Evolutionary conservation across 2,113 vertebrate species (phyloP).

Genomic region (Calypte anna): DNA sequence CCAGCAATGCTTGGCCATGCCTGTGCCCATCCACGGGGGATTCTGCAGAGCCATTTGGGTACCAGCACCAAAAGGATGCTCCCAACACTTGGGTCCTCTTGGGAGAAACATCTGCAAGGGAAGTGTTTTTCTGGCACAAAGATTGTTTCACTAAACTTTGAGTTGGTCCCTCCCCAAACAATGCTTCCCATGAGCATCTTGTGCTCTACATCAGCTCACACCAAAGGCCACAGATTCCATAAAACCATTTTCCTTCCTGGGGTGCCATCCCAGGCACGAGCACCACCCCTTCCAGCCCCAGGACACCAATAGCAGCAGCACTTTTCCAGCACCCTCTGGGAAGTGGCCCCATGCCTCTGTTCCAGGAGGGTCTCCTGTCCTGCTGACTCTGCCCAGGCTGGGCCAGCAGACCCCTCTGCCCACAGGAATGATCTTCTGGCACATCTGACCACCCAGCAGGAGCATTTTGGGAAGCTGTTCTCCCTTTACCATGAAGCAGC

Average conservation of each 20-base stretch:
- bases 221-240: not conserved
- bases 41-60: not conserved
- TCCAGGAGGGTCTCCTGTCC: not conserved
- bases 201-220: not conserved
- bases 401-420: not conserved
- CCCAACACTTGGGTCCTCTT: conserved; percentile 12
- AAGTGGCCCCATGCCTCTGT: too few species aligned
- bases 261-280: not conserved
- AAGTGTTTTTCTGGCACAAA: conserved; percentile 29
- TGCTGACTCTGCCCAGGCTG: not conserved
- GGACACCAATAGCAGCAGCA: not conserved
- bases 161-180: not conserved
- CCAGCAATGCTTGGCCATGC: conserved; percentile 75
- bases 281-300: not conserved
- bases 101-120: not conserved
- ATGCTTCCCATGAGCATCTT: not conserved
- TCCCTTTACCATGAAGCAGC: fast-evolving
- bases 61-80: not conserved
- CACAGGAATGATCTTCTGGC: fast-evolving
- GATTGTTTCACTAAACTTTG: conserved; percentile 19
- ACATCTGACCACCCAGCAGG: not conserved
- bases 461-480: not conserved
- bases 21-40: conserved; percentile 15
- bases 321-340: not conserved
- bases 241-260: not conserved